These are phyloP conservation scores for Tinamus major DNA, from an alignment of 2,797 vertebrate genomes.

Conservation along the genomic window DNA sequence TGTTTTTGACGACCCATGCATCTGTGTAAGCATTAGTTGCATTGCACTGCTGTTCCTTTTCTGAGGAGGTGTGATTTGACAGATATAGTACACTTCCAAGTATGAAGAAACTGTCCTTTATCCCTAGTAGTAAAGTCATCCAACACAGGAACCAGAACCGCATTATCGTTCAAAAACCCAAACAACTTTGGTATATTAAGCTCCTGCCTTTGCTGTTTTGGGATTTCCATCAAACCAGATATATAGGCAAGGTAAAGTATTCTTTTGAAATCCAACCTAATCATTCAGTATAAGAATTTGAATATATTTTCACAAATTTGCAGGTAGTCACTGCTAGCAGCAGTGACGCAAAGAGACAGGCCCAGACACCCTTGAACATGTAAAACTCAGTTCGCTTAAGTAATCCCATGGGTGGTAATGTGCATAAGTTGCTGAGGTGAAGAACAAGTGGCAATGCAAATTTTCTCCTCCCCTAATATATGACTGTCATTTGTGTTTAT, in stretches of 20 bases:
- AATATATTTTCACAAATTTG: neutral
- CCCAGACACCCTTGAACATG: neutral
- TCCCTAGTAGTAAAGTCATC: rapidly evolving
- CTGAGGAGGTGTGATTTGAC: constrained; percentile 19
- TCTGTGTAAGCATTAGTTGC: neutral
- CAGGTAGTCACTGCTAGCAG: neutral
- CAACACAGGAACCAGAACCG: neutral
- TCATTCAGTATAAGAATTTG: neutral
- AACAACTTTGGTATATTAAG: neutral
- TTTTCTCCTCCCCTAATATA: neutral
- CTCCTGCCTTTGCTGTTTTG: neutral
- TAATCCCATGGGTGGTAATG: rapidly evolving
- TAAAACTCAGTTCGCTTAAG: neutral
- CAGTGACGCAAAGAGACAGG: too few species aligned
- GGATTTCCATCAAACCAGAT: neutral
- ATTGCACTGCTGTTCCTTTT: constrained; percentile 1
- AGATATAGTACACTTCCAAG: neutral
- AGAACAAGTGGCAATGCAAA: neutral
- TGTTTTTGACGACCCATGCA: too few species aligned
- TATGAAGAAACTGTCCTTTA: neutral
- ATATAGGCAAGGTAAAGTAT: neutral
- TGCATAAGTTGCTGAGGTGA: neutral
- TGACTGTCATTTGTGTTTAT: neutral
- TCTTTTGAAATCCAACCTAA: neutral
- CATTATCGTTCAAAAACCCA: neutral